Percentiles rank a stretch among this genome's conserved stretches.
Conservation (phyloP, 2,113 vertebrate species). For the Ia io region DNA sequence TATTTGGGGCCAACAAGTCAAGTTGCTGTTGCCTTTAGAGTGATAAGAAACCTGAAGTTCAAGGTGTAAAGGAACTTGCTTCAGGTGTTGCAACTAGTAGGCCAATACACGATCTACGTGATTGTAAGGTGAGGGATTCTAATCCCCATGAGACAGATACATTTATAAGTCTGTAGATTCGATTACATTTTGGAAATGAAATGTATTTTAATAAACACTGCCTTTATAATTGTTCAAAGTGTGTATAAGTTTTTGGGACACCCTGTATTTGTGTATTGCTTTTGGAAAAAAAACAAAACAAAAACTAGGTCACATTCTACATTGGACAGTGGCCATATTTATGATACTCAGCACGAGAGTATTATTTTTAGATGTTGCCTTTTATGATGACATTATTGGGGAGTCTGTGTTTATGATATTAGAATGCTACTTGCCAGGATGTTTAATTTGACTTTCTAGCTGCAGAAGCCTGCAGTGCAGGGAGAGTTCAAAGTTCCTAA, state of each 20-base stretch:
- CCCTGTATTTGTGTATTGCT: not conserved
- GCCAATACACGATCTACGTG: not conserved
- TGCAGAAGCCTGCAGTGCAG: not conserved
- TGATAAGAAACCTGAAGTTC: not conserved
- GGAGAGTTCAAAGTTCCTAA: not conserved
- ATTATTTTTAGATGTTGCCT: slow-evolving; percentile 26
- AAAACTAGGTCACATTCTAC: not conserved
- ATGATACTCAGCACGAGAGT: not conserved
- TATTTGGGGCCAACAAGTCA: not conserved
- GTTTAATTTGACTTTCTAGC: not conserved
- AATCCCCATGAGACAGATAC: not conserved
- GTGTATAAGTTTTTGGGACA: too few relatives aligned
- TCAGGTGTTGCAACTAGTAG: not conserved
- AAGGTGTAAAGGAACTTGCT: not conserved
- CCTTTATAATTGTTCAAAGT: too few relatives aligned
- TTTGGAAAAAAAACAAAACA: not conserved
- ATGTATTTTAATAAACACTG: too few relatives aligned
- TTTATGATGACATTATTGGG: not conserved
- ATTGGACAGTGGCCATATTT: not conserved
- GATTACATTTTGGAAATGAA: too few relatives aligned
- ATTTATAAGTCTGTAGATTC: not conserved
- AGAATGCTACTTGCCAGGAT: not conserved
- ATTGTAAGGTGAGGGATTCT: not conserved
- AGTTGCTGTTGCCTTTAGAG: not conserved
- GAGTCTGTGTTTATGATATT: not conserved